Evolutionary conservation across 2,888 invertebrate genomes (phyloP).

Genomic region (Andrena bicolor): DNA sequence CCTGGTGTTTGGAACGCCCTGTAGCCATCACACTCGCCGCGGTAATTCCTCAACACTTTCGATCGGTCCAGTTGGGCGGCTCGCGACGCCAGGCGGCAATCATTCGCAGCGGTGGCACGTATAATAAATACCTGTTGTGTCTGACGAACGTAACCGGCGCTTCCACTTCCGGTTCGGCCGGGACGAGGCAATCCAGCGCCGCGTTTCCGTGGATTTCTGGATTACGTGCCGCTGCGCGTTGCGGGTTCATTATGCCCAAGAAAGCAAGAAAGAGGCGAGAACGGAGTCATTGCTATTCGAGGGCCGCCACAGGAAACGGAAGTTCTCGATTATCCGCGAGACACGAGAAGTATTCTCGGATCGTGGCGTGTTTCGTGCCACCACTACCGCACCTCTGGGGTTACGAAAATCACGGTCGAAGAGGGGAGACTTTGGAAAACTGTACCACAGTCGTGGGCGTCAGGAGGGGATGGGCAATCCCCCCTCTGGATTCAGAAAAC

Average conservation of each 20-base stretch:
- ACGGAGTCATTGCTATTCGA: conserved; percentile 80
- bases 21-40: not conserved
- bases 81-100: not conserved
- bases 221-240: conserved; percentile 46
- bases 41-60: not conserved
- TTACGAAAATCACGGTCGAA: conserved; percentile 6
- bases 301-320: conserved; percentile 80
- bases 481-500: no score
- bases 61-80: not conserved
- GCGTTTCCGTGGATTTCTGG: conserved; percentile 53
- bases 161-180: conserved; percentile 37
- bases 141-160: conserved; percentile 12
- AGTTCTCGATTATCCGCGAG: conserved; percentile 78
- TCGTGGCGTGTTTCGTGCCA: conserved; percentile 64
- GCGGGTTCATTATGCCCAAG: conserved; percentile 48
- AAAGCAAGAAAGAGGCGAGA: conserved; percentile 61
- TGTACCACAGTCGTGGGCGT: not conserved
- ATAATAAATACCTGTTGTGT: not conserved
- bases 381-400: conserved; percentile 19
- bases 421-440: not conserved
- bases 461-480: no score
- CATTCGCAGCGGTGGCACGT: not conserved
- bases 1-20: not conserved
- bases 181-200: conserved; percentile 25
- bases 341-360: conserved; percentile 68